phyloP scores from a whole-genome alignment of 2,888 invertebrate species.

The Osmoderma eremita region DNA sequence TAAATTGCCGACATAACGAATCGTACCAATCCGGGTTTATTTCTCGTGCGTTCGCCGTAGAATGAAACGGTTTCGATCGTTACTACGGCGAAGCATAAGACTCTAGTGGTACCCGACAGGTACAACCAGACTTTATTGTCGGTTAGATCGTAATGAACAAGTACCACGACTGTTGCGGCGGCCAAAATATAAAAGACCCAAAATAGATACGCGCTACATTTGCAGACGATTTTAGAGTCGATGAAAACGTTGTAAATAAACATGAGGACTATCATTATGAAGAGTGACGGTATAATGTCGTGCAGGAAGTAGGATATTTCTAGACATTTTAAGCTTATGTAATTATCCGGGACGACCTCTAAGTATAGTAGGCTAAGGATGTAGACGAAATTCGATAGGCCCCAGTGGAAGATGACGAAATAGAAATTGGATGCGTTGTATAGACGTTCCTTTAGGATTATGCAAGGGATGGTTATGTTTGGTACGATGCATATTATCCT shows the following conservation, averaged over 20 bases:
- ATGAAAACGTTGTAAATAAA: slow-evolving; percentile 23
- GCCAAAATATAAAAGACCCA: slow-evolving; percentile 3
- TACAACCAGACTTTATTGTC: slow-evolving; percentile 25
- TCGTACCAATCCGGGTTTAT: slow-evolving; percentile 5
- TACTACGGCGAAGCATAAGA: slow-evolving; percentile 13
- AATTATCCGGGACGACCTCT: slow-evolving; percentile 7
- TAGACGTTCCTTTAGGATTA: slow-evolving; percentile 18
- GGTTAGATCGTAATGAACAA: slow-evolving; percentile 21
- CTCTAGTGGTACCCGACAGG: slow-evolving; percentile 20
- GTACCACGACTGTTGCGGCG: neutral
- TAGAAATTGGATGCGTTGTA: slow-evolving; percentile 27
- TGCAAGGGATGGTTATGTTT: slow-evolving; percentile 1
- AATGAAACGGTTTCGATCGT: slow-evolving; percentile 13
- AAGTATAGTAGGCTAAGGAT: slow-evolving; percentile 20
- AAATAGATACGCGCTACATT: slow-evolving; percentile 12
- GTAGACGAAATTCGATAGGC: slow-evolving; percentile 16
- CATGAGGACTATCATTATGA: slow-evolving; percentile 25
- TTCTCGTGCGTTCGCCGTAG: slow-evolving; percentile 14
- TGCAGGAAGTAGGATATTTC: slow-evolving; percentile 26
- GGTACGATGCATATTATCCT: slow-evolving; percentile 24
- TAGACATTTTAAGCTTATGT: slow-evolving; percentile 23
- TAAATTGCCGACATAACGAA: slow-evolving; percentile 16
- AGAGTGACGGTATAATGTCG: slow-evolving; percentile 2
- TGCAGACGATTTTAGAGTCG: slow-evolving; percentile 19
- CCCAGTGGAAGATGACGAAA: slow-evolving; percentile 21